Conservation (phyloP, 2,113 vertebrate genomes). For the Siniperca knerii region DNA sequence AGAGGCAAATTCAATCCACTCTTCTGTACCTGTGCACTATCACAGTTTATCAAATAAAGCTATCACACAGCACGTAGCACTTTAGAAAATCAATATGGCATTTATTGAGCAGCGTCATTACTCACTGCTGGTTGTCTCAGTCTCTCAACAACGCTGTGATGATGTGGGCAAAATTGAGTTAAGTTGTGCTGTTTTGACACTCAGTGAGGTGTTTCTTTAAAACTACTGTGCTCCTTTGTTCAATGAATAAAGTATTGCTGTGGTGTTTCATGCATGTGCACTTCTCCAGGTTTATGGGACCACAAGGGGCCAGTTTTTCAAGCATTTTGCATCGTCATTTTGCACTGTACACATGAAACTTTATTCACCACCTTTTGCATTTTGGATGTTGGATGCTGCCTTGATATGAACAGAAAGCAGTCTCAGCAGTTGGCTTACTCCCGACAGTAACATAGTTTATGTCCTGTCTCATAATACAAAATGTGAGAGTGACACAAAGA, state of each 20-base stretch:
- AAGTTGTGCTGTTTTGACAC: slow-evolving; percentile 23
- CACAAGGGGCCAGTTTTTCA: too few relatives aligned
- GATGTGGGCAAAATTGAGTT: not conserved
- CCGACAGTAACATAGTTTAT: not conserved
- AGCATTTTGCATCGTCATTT: not conserved
- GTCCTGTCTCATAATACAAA: not conserved
- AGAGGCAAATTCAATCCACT: not conserved
- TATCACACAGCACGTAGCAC: slow-evolving; percentile 5
- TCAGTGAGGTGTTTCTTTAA: not conserved
- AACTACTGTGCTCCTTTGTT: not conserved
- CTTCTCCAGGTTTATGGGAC: not conserved
- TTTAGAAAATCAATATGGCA: not conserved
- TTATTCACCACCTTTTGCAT: not conserved
- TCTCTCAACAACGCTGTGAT: not conserved
- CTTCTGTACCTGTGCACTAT: not conserved
- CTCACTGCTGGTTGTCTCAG: not conserved
- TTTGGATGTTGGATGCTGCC: not conserved
- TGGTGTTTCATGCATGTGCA: not conserved
- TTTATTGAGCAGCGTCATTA: slow-evolving; percentile 13
- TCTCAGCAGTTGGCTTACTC: not conserved
- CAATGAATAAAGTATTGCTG: not conserved
- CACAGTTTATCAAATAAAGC: slow-evolving; percentile 6
- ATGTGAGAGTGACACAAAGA: not conserved
- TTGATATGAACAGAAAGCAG: not conserved
- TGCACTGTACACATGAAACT: not conserved